Evolutionary conservation across 2,797 vertebrate genomes (phyloP), one percentile per base, ranked within the genome.

Genomic region (Gymnocypris eckloni): DNA sequence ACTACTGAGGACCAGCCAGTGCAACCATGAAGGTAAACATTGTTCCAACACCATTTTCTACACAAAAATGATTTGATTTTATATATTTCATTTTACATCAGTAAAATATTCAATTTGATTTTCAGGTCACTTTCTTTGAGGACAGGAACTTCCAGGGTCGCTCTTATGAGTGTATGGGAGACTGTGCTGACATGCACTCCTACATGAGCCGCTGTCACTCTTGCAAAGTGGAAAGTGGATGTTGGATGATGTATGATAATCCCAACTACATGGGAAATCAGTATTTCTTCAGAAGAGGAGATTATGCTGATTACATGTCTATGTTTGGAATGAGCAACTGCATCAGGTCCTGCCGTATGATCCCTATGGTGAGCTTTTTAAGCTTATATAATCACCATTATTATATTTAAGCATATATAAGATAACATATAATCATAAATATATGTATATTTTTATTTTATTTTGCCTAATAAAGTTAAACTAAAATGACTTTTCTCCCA

Each of bases 141-240:
- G 93, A 94, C 18, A 92, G 86, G 79, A 89, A 89, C 88, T 87
- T 89, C 88, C 84, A 86, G 81, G 88, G 88, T 43, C 88, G 88
- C 71, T 87, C 86, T 18, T 89, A 84, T 16, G 88, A 89, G 52
- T 88, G 84, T 70, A 85, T 79, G 71, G 52, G 86, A 20, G 88
- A 88, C 67, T 78, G 79, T 75, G 48, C 85, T 13, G 88, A 89
- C 5, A 50, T 89, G 45, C 61, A 18, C 84, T 79, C 86, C 33
- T 89, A 89, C 88, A 50, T 89, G 84, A 89, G 73, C 67, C 86
- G 86, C 22, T 89, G 80, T 54, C 92, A 93, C 45, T 94, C 94
- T 90, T 93, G 93, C 91, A 92, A 92, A 91, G 93, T 94, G 81
- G 93, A 94, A 90, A 93, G 79, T 0, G 93, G 93, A 87, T 94